Conservation (phyloP, 2,888 invertebrate species). For the Caenorhabditis sp. region DNA sequence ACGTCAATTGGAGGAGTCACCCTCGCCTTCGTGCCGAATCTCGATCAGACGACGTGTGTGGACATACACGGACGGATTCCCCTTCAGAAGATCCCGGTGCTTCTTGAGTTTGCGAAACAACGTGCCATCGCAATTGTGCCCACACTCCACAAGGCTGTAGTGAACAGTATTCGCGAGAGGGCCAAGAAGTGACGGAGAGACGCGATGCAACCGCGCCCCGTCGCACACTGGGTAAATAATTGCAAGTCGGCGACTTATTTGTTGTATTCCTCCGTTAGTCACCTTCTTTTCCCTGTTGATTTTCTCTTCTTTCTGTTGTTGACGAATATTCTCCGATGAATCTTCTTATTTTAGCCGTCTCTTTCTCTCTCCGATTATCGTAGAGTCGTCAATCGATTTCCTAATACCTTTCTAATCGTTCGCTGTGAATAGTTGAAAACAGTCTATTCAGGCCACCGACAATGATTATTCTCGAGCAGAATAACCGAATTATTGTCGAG, state of each 20-base stretch:
- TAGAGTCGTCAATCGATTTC: not conserved
- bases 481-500: constrained; percentile 98
- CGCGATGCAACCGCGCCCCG: not conserved
- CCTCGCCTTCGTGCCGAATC: constrained; percentile 38
- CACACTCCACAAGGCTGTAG: constrained; percentile 34
- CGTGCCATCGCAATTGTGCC: constrained; percentile 33
- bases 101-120: constrained; percentile 41
- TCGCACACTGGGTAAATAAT: constrained; percentile 27
- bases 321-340: not conserved
- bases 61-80: constrained; percentile 41
- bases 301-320: constrained; percentile 4
- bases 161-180: constrained; percentile 26
- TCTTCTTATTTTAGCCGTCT: not conserved
- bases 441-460: too few species aligned
- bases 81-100: not conserved
- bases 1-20: constrained; percentile 30
- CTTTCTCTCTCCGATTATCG: not conserved
- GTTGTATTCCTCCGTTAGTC: constrained; percentile 1
- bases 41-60: constrained; percentile 30
- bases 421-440: too few species aligned
- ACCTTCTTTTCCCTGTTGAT: constrained; percentile 19
- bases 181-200: not conserved
- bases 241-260: constrained; percentile 25
- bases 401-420: constrained; percentile 27
- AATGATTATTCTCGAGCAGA: constrained; percentile 89